Conservation (phyloP, 2,888 invertebrate species). For the Agrochola circellaris region DNA sequence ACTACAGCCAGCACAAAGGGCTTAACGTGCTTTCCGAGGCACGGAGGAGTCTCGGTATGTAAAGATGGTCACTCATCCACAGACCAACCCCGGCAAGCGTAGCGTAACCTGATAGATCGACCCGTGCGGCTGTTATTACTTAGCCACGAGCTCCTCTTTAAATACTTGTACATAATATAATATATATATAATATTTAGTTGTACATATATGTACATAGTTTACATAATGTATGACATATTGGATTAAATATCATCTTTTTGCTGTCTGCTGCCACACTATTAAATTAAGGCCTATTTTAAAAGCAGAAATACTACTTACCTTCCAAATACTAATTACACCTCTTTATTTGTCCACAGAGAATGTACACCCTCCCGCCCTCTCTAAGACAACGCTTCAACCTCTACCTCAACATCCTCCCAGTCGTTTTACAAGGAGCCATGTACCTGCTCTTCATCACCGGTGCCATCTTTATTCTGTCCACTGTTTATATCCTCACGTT, state of each 20-base stretch:
- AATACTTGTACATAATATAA: too few species aligned
- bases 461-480: slow-evolving; percentile 88
- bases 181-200: too few species aligned
- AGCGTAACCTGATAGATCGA: too few species aligned
- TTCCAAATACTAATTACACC: not conserved
- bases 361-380: slow-evolving; percentile 92
- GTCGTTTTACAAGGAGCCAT: slow-evolving; percentile 90
- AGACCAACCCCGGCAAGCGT: too few species aligned
- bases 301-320: not conserved
- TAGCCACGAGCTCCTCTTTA: too few species aligned
- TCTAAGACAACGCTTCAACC: slow-evolving; percentile 92
- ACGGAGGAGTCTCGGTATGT: too few species aligned
- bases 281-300: not conserved
- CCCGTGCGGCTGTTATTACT: too few species aligned
- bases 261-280: not conserved
- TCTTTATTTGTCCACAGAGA: slow-evolving; percentile 89
- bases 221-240: too few species aligned
- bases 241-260: not conserved
- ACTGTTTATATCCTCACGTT: slow-evolving; percentile 86
- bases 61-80: too few species aligned
- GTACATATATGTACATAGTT: too few species aligned
- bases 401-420: slow-evolving; percentile 94
- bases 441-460: slow-evolving; percentile 90
- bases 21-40: too few species aligned
- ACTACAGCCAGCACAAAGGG: too few species aligned